These are phyloP conservation scores for Megaceryle alcyon DNA, from an alignment of 2,797 vertebrate genomes.

Conservation along the genomic window DNA sequence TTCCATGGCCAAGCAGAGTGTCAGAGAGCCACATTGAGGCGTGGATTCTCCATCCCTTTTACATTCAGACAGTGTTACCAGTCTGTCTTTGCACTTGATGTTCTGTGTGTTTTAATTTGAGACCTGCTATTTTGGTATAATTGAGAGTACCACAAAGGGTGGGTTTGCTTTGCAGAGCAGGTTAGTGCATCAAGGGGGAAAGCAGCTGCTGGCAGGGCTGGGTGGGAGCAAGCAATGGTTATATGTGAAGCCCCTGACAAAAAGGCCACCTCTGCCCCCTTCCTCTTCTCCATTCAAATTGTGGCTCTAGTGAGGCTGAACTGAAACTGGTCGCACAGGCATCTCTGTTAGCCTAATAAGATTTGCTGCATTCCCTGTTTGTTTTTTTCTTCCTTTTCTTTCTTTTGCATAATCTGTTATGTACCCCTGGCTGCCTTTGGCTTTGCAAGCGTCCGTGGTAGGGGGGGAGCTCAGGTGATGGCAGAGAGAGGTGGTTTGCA, in stretches of 20 bases:
- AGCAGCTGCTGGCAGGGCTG: not conserved
- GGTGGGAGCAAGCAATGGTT: not conserved
- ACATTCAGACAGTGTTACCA: not conserved
- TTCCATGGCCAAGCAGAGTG: not conserved
- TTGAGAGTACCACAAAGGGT: not conserved
- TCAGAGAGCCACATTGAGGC: not conserved
- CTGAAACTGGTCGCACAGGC: not conserved
- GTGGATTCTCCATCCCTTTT: not conserved
- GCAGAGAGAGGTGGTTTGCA: not conserved
- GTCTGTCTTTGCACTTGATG: not conserved
- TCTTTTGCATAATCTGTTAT: not conserved
- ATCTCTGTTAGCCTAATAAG: constrained; percentile 11
- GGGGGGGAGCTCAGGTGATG: not conserved
- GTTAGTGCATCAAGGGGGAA: not conserved
- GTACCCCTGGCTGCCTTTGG: not conserved
- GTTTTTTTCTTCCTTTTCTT: not conserved
- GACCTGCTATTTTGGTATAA: not conserved
- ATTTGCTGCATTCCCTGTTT: constrained; percentile 16
- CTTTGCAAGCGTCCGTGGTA: not conserved
- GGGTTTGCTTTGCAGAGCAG: not conserved
- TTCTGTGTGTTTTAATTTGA: not conserved
- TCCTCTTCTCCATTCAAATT: not conserved
- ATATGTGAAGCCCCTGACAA: not conserved
- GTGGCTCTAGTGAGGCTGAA: not conserved
- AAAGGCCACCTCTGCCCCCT: not conserved